A percentile compares a stretch with the other conserved stretches of the same genome.
Evolutionary conservation across 2,113 vertebrate genomes (phyloP).

Genomic region (Rhinoderma darwinii): DNA sequence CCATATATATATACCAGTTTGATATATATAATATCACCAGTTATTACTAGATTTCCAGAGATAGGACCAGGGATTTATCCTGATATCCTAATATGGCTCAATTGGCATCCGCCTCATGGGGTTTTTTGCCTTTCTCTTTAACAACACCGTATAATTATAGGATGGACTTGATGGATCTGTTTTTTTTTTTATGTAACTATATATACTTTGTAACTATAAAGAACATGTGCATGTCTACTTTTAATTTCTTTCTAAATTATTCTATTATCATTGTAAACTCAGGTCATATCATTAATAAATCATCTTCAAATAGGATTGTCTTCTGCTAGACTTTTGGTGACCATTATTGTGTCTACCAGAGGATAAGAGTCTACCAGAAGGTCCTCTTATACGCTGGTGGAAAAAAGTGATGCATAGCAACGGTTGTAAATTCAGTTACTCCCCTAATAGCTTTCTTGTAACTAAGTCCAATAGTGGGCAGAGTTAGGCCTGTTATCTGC

Average conservation of each 20-base stretch:
- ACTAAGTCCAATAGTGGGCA: not conserved
- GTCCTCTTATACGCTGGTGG: not conserved
- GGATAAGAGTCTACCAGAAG: no score
- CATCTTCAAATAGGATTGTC: not conserved
- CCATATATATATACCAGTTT: no score
- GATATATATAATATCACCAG: no score
- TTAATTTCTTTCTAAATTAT: not conserved
- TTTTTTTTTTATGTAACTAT: no score
- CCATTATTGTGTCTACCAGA: not conserved
- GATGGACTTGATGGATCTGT: no score
- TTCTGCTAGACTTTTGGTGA: not conserved
- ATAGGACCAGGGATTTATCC: no score
- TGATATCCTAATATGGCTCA: no score
- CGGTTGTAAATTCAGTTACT: not conserved
- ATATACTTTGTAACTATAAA: no score
- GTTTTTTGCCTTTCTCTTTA: no score
- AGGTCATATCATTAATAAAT: not conserved
- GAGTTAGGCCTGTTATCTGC: not conserved
- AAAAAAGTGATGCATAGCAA: not conserved
- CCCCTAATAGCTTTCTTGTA: not conserved
- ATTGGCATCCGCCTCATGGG: no score
- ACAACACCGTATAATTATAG: no score
- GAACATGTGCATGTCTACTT: not conserved
- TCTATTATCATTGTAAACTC: not conserved
- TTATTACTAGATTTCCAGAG: no score